Evolutionary conservation across 2,797 vertebrate species (phyloP).

Genomic region (Columba guinea): DNA sequence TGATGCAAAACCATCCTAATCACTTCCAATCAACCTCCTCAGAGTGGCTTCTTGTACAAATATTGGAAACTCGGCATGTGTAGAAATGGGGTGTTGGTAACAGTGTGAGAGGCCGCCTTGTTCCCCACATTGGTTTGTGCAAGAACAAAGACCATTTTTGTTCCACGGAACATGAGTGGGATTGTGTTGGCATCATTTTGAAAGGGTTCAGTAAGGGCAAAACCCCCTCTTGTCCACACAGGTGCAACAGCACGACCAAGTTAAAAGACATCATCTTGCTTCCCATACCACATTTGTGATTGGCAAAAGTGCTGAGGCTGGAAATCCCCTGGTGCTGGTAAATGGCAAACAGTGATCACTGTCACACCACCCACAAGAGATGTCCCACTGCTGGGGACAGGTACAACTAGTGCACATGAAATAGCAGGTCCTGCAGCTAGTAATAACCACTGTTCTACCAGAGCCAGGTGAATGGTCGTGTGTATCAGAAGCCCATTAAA

Average conservation of each 20-base stretch:
- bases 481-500: not conserved
- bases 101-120: not conserved
- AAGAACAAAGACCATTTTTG: not conserved
- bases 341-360: not conserved
- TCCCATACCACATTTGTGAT: not conserved
- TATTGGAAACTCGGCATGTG: not conserved
- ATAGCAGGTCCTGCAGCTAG: not conserved
- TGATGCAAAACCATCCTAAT: not conserved
- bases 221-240: not conserved
- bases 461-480: not conserved
- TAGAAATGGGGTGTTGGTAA: not conserved
- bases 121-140: not conserved
- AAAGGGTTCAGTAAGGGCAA: not conserved
- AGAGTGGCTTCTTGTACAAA: not conserved
- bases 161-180: not conserved
- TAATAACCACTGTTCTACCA: not conserved
- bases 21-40: not conserved
- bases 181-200: not conserved
- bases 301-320: not conserved
- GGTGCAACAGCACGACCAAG: rapidly evolving
- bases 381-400: not conserved
- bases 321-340: not conserved
- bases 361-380: not conserved
- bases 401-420: not conserved
- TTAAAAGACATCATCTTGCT: not conserved